Evolutionary conservation across 2,888 invertebrate species (phyloP), one percentile per base, ranked within the genome.

Genomic region (Acanthopleura granulata): DNA sequence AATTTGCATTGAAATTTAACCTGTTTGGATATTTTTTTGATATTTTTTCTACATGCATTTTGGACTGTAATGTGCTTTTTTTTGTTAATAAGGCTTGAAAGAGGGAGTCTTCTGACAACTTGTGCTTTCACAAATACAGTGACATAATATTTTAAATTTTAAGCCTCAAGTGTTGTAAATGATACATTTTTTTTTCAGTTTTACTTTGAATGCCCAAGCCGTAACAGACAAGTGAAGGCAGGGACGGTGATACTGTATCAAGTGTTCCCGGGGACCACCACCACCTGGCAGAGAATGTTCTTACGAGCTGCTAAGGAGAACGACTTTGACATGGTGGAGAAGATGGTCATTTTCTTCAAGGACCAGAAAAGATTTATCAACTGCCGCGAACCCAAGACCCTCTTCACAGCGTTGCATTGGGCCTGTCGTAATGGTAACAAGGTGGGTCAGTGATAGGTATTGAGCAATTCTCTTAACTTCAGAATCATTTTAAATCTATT

Each of bases 161-260:
- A 57, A 9, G 6, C n/a, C 18, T 22, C 18, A 57, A n/a, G 57
- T 22, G 18, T 57, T n/a, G n/a, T 18, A 18, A 57, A n/a, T 22
- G 18, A n/a, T 57, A 11, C 16, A 16, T 50, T 77, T 74, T 73
- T 0, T 16, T 78, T 82, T 66, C 84, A 89, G 89, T 85, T 90
- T 62, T 90, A 80, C 82, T 83, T 88, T 75, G 89, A 90, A 77
- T 84, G 87, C 3, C 83, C 81, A 14, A 88, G 89, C 71, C 75
- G 87, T 73, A 90, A 90, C 83, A 89, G 88, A 76, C 82, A 82
- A 66, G 77, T 90, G 74, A 85, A 85, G 74, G 80, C 83, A 14
- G 89, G 88, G 18, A 80, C 83, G 0, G 76, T 76, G 72, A 89
- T 90, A 82, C 80, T 90, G 77, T 90, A 90, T 79, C 89, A 90